These are phyloP conservation scores for Euplagia quadripunctaria DNA, from an alignment of 2,888 invertebrate species.

Conservation along the genomic window DNA sequence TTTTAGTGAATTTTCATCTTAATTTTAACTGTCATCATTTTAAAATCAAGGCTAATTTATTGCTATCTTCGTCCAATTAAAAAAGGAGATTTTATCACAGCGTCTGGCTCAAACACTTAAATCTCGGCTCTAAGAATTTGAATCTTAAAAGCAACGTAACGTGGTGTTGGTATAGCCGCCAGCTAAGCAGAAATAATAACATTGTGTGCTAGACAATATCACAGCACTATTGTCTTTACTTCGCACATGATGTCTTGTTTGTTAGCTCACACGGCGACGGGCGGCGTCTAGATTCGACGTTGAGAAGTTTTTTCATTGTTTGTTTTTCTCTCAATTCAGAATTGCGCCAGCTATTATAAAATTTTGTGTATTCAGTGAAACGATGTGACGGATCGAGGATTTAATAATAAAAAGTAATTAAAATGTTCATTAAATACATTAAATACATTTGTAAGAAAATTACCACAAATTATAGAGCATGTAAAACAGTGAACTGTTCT, in stretches of 20 bases:
- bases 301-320: constrained; percentile 9
- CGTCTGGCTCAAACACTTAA: not conserved
- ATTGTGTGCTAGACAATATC: constrained; percentile 21
- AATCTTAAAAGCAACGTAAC: constrained; percentile 13
- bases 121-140: constrained; percentile 14
- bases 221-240: constrained; percentile 25
- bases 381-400: not conserved
- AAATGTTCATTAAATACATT: not conserved
- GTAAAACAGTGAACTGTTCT: not conserved
- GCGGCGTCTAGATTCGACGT: constrained; percentile 10
- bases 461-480: not conserved
- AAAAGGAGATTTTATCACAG: not conserved
- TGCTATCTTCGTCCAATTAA: not conserved
- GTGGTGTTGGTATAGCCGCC: constrained; percentile 20
- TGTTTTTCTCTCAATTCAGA: not conserved
- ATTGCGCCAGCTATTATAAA: not conserved
- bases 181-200: constrained; percentile 24
- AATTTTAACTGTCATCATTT: not conserved
- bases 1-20: not conserved
- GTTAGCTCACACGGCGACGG: constrained; percentile 7
- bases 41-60: not conserved
- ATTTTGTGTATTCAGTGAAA: not conserved
- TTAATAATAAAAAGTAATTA: not conserved
- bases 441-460: too few species aligned
- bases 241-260: constrained; percentile 19